Conservation (phyloP, 2,797 vertebrate genomes). For the Melopsittacus undulatus region DNA sequence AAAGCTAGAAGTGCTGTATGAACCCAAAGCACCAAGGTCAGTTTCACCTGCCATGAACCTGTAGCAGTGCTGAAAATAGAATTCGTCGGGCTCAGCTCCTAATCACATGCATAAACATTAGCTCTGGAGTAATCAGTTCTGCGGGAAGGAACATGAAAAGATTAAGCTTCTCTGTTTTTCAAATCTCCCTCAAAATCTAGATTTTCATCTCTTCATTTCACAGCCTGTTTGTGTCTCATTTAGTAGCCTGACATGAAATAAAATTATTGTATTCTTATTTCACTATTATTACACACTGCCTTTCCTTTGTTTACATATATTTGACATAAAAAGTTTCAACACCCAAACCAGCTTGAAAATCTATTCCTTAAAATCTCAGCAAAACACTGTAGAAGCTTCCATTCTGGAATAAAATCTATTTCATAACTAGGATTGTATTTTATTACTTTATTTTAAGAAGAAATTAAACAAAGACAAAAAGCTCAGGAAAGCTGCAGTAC, state of each 20-base stretch:
- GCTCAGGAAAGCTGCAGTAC: background rate
- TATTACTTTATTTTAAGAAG: background rate
- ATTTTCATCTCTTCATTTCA: slow-evolving; percentile 7
- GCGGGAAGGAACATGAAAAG: background rate
- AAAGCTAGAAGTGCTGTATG: background rate
- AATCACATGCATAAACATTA: slow-evolving; percentile 16
- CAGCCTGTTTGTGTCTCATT: background rate
- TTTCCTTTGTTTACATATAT: background rate
- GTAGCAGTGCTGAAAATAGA: slow-evolving; percentile 35
- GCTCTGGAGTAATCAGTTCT: slow-evolving; percentile 35
- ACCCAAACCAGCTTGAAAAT: background rate
- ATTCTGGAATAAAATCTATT: background rate
- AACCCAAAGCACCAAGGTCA: slow-evolving; percentile 11
- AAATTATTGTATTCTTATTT: background rate
- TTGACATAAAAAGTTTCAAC: background rate
- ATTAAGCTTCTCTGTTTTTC: slow-evolving; percentile 8
- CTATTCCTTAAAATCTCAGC: background rate
- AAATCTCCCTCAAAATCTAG: slow-evolving; percentile 4
- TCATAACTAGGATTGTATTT: background rate
- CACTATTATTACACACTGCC: background rate
- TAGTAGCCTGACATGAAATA: background rate
- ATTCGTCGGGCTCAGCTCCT: background rate
- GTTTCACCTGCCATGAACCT: background rate
- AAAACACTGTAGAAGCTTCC: background rate
- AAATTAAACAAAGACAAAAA: background rate